phyloP scores from a whole-genome alignment of 2,797 vertebrate species.

The Poecilia wingei region DNA sequence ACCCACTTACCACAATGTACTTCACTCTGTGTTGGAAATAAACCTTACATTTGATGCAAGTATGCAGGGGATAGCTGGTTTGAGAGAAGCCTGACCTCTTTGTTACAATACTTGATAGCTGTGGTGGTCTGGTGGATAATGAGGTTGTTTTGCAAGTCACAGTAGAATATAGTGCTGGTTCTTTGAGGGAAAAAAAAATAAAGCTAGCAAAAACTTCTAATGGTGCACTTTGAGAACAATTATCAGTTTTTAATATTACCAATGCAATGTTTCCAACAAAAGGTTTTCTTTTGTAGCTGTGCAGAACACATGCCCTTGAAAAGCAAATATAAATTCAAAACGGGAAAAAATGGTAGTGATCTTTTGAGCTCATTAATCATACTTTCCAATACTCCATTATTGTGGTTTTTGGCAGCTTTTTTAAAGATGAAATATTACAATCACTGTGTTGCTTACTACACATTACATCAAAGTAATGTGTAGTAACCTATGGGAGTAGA shows the following conservation, averaged over 20 bases:
- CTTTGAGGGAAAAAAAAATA: background rate
- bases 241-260: too few species aligned
- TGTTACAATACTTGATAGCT: background rate
- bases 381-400: background rate
- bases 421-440: background rate
- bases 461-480: background rate
- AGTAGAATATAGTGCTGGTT: background rate
- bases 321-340: too few species aligned
- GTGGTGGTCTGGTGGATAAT: background rate
- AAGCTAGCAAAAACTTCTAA: too few species aligned
- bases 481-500: background rate
- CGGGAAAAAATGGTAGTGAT: too few species aligned
- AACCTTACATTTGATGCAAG: background rate
- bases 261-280: too few species aligned
- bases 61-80: background rate
- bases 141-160: background rate
- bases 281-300: too few species aligned
- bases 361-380: too few species aligned
- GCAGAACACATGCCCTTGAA: too few species aligned
- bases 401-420: background rate
- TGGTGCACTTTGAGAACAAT: too few species aligned
- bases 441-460: background rate
- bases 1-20: background rate
- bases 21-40: background rate
- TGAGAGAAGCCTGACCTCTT: background rate